Base-by-base conservation (phyloP, 2,113 vertebrate genomes). In the Tamias sibiricus region DNA sequence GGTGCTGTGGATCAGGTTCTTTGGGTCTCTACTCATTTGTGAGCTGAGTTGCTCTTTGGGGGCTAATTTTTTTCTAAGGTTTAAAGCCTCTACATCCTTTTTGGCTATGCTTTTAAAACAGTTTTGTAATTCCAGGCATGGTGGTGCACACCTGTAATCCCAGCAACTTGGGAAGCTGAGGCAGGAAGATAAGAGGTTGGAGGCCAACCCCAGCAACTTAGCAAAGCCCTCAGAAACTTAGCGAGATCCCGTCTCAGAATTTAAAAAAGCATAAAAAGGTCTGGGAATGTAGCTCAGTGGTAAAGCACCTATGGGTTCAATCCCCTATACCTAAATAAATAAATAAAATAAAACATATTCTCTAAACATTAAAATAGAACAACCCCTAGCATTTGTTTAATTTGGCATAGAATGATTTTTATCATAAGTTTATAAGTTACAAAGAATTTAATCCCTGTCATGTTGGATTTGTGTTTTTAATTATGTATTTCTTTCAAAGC, bases 401-500 rank as follows among this genome's bases (percentile, higher is more conserved):
- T 20, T 49, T 16, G 14, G 68, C 14, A 69, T 42, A 88, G 74
- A 69, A 83, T n/a, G 28, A 28, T 28, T 52, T 52, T 30, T n/a
- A 80, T 54, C 66, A 40, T 40, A 74, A 10, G 9, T 88, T 72
- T 59, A 40, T 20, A 66, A 94, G 49, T 59, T 85, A 13, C 20
- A 86, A 80, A 90, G 30, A 52, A 76, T 30, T 32, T 62, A 22
- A 62, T 76, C 85, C 66, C 88, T 92, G 49, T 30, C 64, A 37
- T 37, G 6, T 35, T 81, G n/a, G 20, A 74, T n/a, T 57, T 88
- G 82, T n/a, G 9, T 7, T 82, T 93, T 74, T 44, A 72, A 42
- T 54, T 57, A 57, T 57, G 54, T 57, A 57, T 57, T 57, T 57
- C 72, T 52, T 87, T 90, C 52, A 95, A 82, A 95, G 40, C 4